A percentile compares a stretch with the other conserved stretches of the same genome.
Conservation (phyloP, 2,113 vertebrate genomes). For the Falco punctatus region DNA sequence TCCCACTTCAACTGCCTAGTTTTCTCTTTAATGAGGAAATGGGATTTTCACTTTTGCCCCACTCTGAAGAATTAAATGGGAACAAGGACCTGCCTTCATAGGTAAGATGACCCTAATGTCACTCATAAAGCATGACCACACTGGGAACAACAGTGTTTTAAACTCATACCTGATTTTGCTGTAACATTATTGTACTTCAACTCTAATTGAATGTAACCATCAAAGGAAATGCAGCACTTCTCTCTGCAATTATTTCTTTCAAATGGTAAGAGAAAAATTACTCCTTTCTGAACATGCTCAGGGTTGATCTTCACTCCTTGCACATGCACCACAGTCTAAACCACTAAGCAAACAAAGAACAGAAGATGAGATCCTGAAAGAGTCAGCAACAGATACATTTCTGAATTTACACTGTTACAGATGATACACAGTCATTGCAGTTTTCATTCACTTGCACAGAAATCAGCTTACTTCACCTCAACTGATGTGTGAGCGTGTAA, state of each 20-base stretch:
- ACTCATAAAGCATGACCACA: neutral
- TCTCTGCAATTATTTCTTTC: neutral
- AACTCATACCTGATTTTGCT: neutral
- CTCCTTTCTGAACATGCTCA: neutral
- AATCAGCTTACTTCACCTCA: neutral
- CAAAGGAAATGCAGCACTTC: neutral
- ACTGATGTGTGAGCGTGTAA: neutral
- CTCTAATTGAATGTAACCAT: neutral
- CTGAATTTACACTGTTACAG: neutral
- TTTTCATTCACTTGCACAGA: neutral
- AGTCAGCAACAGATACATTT: neutral
- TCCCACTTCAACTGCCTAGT: constrained; percentile 63
- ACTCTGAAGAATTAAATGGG: neutral
- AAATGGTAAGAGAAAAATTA: neutral
- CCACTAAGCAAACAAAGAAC: neutral
- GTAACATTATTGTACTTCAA: neutral
- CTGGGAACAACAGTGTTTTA: neutral
- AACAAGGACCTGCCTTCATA: neutral
- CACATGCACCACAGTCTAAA: neutral
- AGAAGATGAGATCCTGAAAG: neutral
- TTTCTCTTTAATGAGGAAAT: constrained; percentile 53
- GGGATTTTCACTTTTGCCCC: constrained; percentile 22
- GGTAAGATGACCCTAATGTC: neutral
- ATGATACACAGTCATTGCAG: neutral
- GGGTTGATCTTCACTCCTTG: neutral